Evolutionary conservation across 1,140 invertebrate genomes (phyloP).

Genomic region (Papilio aristodemus): DNA sequence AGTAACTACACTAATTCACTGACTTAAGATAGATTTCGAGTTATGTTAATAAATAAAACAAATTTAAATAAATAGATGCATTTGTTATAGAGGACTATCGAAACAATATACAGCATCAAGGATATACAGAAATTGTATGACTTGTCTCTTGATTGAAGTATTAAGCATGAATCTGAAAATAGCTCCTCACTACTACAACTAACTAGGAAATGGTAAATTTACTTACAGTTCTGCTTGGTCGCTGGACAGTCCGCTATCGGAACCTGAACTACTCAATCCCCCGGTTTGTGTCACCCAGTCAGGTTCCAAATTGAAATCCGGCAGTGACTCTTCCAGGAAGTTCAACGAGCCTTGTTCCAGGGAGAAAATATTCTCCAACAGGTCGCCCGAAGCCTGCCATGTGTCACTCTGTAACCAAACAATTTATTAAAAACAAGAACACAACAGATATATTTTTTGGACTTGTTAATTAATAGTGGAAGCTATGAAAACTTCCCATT

Average conservation of each 20-base stretch:
- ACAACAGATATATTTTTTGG: no score
- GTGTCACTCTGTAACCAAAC: slow-evolving; percentile 62
- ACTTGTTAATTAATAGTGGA: no score
- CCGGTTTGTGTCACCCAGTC: slow-evolving; percentile 58
- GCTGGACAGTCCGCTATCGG: slow-evolving; percentile 78
- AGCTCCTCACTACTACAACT: no score
- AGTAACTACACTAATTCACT: neutral
- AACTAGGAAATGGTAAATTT: slow-evolving; percentile 12
- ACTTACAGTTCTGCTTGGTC: slow-evolving; percentile 79
- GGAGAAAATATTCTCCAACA: slow-evolving; percentile 78
- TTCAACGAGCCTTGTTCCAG: slow-evolving; percentile 73
- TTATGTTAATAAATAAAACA: no score
- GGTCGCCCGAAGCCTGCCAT: slow-evolving; percentile 70
- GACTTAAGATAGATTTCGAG: no score
- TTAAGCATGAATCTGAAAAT: no score
- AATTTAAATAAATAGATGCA: no score
- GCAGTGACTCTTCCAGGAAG: slow-evolving; percentile 69
- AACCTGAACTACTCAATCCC: slow-evolving; percentile 69
- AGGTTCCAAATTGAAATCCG: slow-evolving; percentile 61
- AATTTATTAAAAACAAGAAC: neutral
- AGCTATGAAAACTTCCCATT: no score
- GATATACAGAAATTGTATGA: no score
- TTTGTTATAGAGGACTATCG: no score
- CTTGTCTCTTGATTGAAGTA: no score
- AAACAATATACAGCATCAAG: no score